These are phyloP conservation scores for Epinotia ramella DNA, from an alignment of 2,888 invertebrate genomes.

Conservation along the genomic window DNA sequence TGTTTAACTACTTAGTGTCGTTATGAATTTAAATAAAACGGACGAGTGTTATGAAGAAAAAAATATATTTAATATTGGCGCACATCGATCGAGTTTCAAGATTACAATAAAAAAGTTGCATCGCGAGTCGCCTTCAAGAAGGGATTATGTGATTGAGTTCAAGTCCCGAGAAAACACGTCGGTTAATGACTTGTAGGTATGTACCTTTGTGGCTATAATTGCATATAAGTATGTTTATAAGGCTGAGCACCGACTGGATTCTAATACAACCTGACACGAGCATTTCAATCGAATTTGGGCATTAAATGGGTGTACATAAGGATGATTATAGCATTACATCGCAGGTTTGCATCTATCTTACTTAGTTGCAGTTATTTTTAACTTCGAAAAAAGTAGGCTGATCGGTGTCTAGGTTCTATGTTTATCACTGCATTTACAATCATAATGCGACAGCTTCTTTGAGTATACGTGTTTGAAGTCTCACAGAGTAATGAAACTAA, in stretches of 20 bases:
- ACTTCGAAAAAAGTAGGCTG: slow-evolving; percentile 20
- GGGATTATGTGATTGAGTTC: slow-evolving; percentile 28
- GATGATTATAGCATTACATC: slow-evolving; percentile 4
- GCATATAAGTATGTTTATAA: background rate
- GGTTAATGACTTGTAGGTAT: slow-evolving; percentile 21
- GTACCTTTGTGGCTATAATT: background rate
- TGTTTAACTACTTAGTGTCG: too few species aligned
- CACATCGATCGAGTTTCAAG: background rate
- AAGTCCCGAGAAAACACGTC: slow-evolving; percentile 35
- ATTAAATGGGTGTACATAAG: background rate
- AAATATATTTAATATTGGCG: too few species aligned
- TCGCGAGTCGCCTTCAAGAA: slow-evolving; percentile 4
- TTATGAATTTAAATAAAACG: too few species aligned
- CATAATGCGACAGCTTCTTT: slow-evolving; percentile 1
- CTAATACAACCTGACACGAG: slow-evolving; percentile 14
- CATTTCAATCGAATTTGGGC: slow-evolving; percentile 1
- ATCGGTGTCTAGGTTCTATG: background rate
- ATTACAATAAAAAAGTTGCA: background rate
- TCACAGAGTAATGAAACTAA: too few species aligned
- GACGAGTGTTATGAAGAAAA: too few species aligned
- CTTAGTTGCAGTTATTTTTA: slow-evolving; percentile 31
- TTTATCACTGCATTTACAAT: background rate
- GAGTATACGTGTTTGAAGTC: too few species aligned
- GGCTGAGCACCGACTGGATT: slow-evolving; percentile 20
- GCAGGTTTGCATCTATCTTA: slow-evolving; percentile 1